Evolutionary conservation across 2,888 invertebrate genomes (phyloP), one percentile per base, ranked within the genome.

Genomic region (Rhingia rostrata): DNA sequence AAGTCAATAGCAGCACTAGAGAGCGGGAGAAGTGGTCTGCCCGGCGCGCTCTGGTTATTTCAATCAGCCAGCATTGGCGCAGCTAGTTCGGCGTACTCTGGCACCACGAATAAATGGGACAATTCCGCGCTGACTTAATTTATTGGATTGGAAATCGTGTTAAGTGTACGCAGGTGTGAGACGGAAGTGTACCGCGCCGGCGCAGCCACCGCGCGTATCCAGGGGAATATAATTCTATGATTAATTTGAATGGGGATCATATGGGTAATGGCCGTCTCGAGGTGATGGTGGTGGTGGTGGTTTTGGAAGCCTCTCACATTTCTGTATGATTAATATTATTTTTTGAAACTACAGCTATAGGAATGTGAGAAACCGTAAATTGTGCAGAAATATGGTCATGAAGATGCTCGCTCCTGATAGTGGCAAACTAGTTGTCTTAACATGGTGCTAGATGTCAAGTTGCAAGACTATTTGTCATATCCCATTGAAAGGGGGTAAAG

Each of bases 141-240:
- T 84, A 84, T 84, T 79, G 70, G 61, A 80, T 80, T 84, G 74
- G 70, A 84, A 84, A 84, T 77, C 74, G 64, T 70, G 75, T 66
- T 80, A 79, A 80, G 80, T 80, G 84, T 75, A 80, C 80, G 84
- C 84, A 84, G 84, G 84, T 84, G 80, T 80, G 84, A 80, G 84
- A 84, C 69, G 84, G 80, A 80, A 80, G 80, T 80, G 37, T 54
- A 58, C 39, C 7, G 56, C 49, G n/a, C 30, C n/a, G 14, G 32
- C 60, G n/a, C 22, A 1, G 22, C 22, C 22, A 2, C 49, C 41
- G 41, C 41, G 41, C 10, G 22, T 56, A 37, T 32, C 14, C 41
- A 47, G 37, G 22, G 49, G 72, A 64, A 37, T 58, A 83, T 83
- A 83, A 83, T 83, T 69, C 79, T 41, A 78, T 83, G 83, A 83